phyloP scores from a whole-genome alignment of 2,113 vertebrate genomes.

The Malaclemys terrapin region DNA sequence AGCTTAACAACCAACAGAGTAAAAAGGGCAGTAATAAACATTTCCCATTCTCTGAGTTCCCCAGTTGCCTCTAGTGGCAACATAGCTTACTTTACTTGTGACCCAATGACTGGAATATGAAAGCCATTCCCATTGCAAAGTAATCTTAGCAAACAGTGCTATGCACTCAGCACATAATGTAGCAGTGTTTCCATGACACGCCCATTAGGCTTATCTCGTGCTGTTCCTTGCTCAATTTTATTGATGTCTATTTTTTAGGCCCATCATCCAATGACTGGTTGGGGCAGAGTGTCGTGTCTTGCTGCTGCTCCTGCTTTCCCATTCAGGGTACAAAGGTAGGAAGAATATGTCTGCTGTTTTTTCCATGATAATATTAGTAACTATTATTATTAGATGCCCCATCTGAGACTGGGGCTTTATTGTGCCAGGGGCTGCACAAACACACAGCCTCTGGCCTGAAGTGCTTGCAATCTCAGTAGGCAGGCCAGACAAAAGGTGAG shows the following conservation, averaged over 20 bases:
- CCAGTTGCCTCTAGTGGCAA: slow-evolving; percentile 8
- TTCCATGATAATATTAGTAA: background rate
- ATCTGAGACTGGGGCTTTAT: background rate
- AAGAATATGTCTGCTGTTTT: rapidly evolving
- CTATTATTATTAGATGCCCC: background rate
- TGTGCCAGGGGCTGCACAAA: background rate
- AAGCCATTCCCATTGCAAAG: slow-evolving; percentile 50
- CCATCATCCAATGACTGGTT: background rate
- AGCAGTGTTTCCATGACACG: slow-evolving; percentile 23
- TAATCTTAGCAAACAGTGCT: background rate
- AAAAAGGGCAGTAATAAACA: slow-evolving; percentile 31
- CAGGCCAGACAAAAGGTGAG: too few relatives aligned
- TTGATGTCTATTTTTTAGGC: background rate
- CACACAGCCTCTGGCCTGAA: background rate
- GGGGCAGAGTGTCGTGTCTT: background rate
- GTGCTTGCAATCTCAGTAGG: background rate
- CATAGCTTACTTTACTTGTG: slow-evolving; percentile 29
- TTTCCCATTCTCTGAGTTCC: slow-evolving; percentile 47
- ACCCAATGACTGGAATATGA: background rate
- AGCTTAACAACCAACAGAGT: slow-evolving; percentile 38
- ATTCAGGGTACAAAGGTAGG: background rate
- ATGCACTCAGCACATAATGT: background rate
- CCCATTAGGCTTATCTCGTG: background rate
- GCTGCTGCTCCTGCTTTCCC: background rate
- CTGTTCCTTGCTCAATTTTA: background rate